Base-by-base conservation (phyloP, 2,113 vertebrate species). In the Rhinichthys klamathensis region DNA sequence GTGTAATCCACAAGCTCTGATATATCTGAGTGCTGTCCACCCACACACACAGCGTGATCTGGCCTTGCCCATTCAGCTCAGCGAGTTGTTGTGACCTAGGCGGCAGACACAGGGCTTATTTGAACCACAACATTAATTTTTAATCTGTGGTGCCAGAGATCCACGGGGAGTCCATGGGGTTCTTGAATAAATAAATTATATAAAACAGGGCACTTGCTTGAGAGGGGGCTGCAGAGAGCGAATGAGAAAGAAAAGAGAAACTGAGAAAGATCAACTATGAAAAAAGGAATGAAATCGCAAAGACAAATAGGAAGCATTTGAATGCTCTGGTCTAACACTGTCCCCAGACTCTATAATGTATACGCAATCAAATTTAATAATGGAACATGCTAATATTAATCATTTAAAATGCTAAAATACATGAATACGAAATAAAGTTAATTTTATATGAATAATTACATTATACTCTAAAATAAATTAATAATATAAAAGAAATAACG, bases 81-180 rank as follows among this genome's bases (percentile, higher is more conserved):
- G 44, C 5, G n/a, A 79, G 49, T 63, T 49, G 16, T 10, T 72
- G 16, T 38, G 82, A 77, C 82, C 73, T 73, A 60, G 23, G 82
- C 54, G 18, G 63, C 30, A 72, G 88, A 86, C 49, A 72, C 63
- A 72, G 30, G 58, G 77, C 70, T 76, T 72, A 69, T 84, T 69
- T 86, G 69, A 84, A 80, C 82, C 78, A 80, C 41, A 69, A 51
- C 49, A 65, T 86, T 54, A n/a, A 86, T 88, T 84, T 84, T 88
- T 86, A 69, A 87, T 87, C 60, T 30, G 76, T 74, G 60, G 56
- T 84, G 76, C 63, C 67, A 61, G 46, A 27, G 67, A 77, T 75
- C 84, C 76, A 74, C 25, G 38, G 82, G 82, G 86, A 77, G 78
- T 74, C 76, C 49, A 72, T 58, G 35, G 77, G 76, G 86, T 79